Percentiles rank a stretch among this genome's conserved stretches.
Evolutionary conservation across 2,113 vertebrate genomes (phyloP).

Genomic region (Illadopsis cleaveri): DNA sequence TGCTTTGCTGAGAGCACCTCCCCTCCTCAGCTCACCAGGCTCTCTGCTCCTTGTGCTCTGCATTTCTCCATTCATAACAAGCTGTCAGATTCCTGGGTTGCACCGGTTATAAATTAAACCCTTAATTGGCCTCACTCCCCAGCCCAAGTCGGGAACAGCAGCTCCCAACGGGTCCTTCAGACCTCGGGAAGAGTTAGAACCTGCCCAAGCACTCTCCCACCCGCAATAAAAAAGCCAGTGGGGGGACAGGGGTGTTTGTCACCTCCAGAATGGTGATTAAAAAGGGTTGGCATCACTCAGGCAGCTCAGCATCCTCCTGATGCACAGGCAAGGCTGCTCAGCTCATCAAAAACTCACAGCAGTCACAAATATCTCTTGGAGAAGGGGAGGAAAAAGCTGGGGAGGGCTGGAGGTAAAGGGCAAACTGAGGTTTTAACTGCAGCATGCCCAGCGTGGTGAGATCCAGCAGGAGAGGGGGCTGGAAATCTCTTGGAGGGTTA

Average conservation of each 20-base stretch:
- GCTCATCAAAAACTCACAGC: background rate
- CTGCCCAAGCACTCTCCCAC: background rate
- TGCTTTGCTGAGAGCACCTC: background rate
- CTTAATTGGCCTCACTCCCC: conserved; percentile 29
- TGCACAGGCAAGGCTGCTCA: conserved; percentile 33
- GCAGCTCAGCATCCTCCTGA: conserved; percentile 42
- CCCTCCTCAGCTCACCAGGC: background rate
- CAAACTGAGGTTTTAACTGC: background rate
- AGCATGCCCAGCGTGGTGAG: accelerated
- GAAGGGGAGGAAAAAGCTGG: accelerated
- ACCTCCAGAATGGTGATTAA: conserved; percentile 15
- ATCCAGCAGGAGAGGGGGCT: background rate
- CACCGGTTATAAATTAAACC: conserved; percentile 38
- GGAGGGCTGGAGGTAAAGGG: background rate
- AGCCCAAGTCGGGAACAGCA: background rate
- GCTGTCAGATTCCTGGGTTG: background rate
- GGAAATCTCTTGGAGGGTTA: accelerated
- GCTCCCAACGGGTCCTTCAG: background rate
- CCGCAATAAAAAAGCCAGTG: background rate
- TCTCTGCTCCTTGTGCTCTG: background rate
- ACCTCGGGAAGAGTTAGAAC: background rate
- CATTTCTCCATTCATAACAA: background rate
- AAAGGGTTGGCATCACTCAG: conserved; percentile 14
- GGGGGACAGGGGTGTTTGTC: conserved; percentile 32
- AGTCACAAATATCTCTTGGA: background rate